Conservation (phyloP, 2,113 vertebrate species). For the Eolophus roseicapilla region DNA sequence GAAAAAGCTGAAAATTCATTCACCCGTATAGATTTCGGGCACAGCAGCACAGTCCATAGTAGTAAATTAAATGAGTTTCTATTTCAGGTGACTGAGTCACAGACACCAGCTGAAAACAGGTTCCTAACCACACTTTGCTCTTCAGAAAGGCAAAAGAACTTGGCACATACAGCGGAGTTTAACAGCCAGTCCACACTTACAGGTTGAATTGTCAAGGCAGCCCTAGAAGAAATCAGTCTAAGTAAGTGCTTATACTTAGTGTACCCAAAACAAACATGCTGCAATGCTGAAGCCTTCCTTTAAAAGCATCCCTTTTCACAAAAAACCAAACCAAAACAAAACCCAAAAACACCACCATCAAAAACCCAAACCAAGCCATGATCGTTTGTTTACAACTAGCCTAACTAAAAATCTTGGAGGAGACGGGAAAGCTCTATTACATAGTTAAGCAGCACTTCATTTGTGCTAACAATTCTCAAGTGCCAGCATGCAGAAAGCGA, state of each 20-base stretch:
- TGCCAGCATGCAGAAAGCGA: background rate
- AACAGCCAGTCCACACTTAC: background rate
- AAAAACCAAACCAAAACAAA: background rate
- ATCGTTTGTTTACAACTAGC: background rate
- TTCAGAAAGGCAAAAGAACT: background rate
- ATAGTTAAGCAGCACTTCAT: background rate
- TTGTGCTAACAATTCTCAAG: background rate
- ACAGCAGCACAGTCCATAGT: background rate
- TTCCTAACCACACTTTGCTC: background rate
- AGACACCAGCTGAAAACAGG: background rate
- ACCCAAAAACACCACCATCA: too few species aligned
- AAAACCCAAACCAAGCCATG: background rate
- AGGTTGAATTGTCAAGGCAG: background rate
- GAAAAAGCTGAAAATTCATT: background rate
- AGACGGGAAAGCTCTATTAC: background rate
- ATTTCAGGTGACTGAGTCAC: background rate
- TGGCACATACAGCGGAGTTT: background rate
- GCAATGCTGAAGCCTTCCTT: background rate
- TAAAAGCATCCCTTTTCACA: background rate
- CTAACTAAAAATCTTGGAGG: background rate
- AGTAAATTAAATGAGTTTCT: background rate
- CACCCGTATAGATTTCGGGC: accelerated
- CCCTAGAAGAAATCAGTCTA: background rate
- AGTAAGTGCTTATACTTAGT: background rate
- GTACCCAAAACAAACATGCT: background rate